Evolutionary conservation across 2,888 invertebrate genomes (phyloP), one percentile per base, ranked within the genome.

Genomic region (Thysanoteuthis rhombus): DNA sequence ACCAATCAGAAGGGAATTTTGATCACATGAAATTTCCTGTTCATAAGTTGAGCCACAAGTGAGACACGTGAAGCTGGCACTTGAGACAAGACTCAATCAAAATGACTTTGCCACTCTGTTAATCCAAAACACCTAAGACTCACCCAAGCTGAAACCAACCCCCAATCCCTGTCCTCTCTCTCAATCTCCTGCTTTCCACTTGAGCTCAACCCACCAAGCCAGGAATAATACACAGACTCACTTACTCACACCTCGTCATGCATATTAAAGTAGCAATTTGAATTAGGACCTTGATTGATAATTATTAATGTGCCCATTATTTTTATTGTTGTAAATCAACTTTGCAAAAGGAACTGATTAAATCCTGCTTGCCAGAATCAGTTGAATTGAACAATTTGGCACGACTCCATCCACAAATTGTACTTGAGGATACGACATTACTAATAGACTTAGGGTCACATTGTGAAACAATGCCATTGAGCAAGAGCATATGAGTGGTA

Each of bases 231-330:
- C 10, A n/a, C n/a, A n/a, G 75, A 19, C 75, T 75, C 75, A 3
- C 16, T 75, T 25, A n/a, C n/a, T 75, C 75, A 36, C 75, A 75
- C 75, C 75, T 75, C 75, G 75, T 75, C 75, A 75, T 75, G 75
- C 75, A 75, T 75, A 75, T 75, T 75, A 75, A 75, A 75, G 75
- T 75, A 75, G 75, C 75, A 75, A 75, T 75, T 75, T 75, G 75
- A 75, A 75, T 75, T 75, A 75, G 75, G 75, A 16, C 75, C 75
- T 75, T 75, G 75, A 75, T 75, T 75, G 75, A 75, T 75, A 75
- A 75, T 75, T 75, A 75, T 75, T 75, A 75, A 75, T 75, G 75
- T 75, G 75, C 75, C 75, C 75, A 75, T 75, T 75, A 75, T 75
- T 75, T 75, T 75, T 75, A 75, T 75, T 75, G 75, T 75, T 75